Base-by-base conservation (phyloP, 2,113 vertebrate species). In the Mobula birostris region DNA sequence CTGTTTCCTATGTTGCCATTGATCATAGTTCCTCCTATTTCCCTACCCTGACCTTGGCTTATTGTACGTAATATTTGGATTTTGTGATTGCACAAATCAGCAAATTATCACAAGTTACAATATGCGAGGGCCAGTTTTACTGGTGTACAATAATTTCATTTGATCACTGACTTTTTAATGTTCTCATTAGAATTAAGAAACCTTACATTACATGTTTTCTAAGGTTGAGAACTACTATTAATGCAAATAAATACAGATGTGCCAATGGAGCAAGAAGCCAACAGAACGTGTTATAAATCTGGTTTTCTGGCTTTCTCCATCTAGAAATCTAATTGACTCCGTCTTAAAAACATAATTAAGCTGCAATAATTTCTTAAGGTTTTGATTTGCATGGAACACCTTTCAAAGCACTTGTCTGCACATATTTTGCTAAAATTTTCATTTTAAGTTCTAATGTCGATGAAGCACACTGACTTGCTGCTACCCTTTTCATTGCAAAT, bases 351-450 rank as follows among this genome's bases (percentile, higher is more conserved):
- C 8, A 63, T 70, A 91, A 68, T 36, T 66, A 21, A 93, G 11
- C 36, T 40, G 63, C 36, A 74, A 93, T 93, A 93, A 93, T 93
- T 93, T 93, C 36, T 72, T 93, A 36, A 93, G 19, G 68, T 93
- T 90, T 93, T 93, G 68, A 74, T 93, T 92, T 72, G 66, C 63
- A 40, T 92, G 88, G 88, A 72, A 92, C 6, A 19, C 66, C 66
- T 72, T 72, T 21, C 36, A 36, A 92, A 92, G 90, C 58, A 63
- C 90, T 92, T 93, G 70, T 93, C 19, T 93, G 70, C 70, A 93
- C 40, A 93, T 76, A 74, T 93, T 93, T 76, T 93, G 17, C 70
- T 74, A 93, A 93, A 93, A 36, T 27, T 32, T 92, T 21, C n/a
- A 29, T 85, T 88, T 66, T 66, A 68, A 93, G 21, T 70, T 70